Evolutionary conservation across 1,140 invertebrate genomes (phyloP).

Genomic region (Drosophila sturtevanti): DNA sequence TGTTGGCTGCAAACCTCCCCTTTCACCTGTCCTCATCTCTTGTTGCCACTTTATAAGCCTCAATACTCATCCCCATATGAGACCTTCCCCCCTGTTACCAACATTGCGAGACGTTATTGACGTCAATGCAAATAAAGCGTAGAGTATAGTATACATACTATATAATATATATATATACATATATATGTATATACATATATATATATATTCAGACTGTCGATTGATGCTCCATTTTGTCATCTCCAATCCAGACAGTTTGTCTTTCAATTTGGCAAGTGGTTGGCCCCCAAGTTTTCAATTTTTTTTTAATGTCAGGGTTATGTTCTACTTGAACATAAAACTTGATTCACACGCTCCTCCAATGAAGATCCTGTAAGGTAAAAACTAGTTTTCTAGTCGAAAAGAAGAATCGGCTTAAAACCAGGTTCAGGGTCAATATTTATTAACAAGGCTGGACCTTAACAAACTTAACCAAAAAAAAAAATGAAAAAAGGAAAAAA

Average conservation of each 20-base stretch:
- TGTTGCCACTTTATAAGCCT: slow-evolving; percentile 19
- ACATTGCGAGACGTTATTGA: slow-evolving; percentile 50
- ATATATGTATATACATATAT: neutral
- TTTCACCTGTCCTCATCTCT: slow-evolving; percentile 10
- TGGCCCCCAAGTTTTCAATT: neutral
- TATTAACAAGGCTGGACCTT: slow-evolving; percentile 24
- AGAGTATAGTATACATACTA: slow-evolving; percentile 13
- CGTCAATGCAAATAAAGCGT: slow-evolving; percentile 76
- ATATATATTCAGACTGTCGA: slow-evolving; percentile 3
- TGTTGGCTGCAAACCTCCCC: slow-evolving; percentile 22
- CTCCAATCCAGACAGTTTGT: slow-evolving; percentile 21
- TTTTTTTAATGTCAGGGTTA: slow-evolving; percentile 70
- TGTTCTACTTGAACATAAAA: slow-evolving; percentile 54
- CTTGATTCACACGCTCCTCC: slow-evolving; percentile 29
- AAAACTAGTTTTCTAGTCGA: slow-evolving; percentile 55
- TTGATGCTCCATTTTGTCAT: slow-evolving; percentile 15
- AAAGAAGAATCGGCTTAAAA: slow-evolving; percentile 17
- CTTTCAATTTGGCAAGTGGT: slow-evolving; percentile 28
- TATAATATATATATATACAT: neutral
- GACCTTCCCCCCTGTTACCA: slow-evolving; percentile 6
- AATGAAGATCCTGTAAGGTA: slow-evolving; percentile 27
- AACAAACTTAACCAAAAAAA: slow-evolving; percentile 11
- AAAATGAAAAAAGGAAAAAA: too few species aligned
- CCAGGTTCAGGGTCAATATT: slow-evolving; percentile 47
- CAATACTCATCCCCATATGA: slow-evolving; percentile 11